These are phyloP conservation scores for Petrosia ficiformis DNA, from an alignment of 37 sponge, comb jelly and placozoan species.

Conservation along the genomic window DNA sequence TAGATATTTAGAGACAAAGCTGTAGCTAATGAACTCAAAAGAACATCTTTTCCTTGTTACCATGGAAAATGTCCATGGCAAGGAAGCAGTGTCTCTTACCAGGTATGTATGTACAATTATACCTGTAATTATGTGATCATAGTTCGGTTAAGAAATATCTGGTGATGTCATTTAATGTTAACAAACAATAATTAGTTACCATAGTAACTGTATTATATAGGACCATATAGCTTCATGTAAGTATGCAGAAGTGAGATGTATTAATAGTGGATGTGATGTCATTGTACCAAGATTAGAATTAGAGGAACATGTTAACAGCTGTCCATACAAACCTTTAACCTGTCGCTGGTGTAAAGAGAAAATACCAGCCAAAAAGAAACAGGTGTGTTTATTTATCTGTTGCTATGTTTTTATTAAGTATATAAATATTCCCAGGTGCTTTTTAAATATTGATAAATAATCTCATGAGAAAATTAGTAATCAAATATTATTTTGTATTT, in stretches of 20 bases:
- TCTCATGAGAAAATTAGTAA: no score
- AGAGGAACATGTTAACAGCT: background rate
- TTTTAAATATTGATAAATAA: no score
- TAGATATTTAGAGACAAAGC: constrained; percentile 72
- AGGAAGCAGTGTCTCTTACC: constrained; percentile 33
- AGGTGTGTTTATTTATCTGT: no score
- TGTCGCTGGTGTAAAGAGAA: background rate
- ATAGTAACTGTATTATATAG: no score
- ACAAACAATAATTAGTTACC: no score
- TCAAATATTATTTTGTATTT: constrained; percentile 2
- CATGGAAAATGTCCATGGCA: constrained; percentile 62
- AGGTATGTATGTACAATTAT: constrained; percentile 23
- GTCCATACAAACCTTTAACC: background rate
- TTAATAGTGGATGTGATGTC: background rate
- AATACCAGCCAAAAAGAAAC: no score
- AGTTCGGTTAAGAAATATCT: no score
- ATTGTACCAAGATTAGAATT: background rate
- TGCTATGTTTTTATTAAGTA: no score
- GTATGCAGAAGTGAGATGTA: background rate
- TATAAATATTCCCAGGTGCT: no score
- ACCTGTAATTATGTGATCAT: no score
- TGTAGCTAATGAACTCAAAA: constrained; percentile 44
- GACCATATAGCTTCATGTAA: background rate
- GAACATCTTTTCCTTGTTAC: constrained; percentile 26
- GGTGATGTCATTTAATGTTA: no score